Conservation (phyloP, 2,113 vertebrate species). For the Albula goreensis region DNA sequence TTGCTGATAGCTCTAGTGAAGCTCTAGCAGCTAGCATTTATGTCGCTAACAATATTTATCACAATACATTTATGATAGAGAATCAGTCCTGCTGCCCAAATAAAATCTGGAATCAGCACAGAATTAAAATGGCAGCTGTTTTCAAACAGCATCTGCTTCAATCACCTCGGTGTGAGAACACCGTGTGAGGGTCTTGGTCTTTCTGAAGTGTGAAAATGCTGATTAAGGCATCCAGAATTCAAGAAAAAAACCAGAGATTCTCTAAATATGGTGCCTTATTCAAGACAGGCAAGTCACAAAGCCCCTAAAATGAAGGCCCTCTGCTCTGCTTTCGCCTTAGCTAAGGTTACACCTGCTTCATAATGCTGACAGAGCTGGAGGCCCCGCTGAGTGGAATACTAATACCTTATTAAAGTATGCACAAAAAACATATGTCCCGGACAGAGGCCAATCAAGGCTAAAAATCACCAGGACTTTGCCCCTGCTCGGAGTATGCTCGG, state of each 20-base stretch:
- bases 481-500: background rate
- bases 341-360: constrained; percentile 50
- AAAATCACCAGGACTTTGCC: constrained; percentile 50
- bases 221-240: constrained; percentile 42
- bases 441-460: constrained; percentile 56
- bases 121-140: background rate
- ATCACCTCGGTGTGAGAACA: constrained; percentile 32
- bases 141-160: background rate
- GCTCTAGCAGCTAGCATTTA: background rate
- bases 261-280: constrained; percentile 32
- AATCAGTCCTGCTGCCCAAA: background rate
- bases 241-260: constrained; percentile 23
- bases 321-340: constrained; percentile 25
- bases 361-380: background rate
- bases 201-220: constrained; percentile 38
- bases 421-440: constrained; percentile 54
- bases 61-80: background rate
- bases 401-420: constrained; percentile 65
- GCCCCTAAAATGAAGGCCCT: constrained; percentile 42
- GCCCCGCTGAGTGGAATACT: constrained; percentile 60
- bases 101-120: background rate
- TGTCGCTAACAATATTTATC: background rate
- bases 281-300: constrained; percentile 45
- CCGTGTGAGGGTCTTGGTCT: constrained; percentile 43
- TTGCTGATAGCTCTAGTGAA: background rate